phyloP scores from a whole-genome alignment of 2,797 vertebrate species.

The Nyctibius grandis region DNA sequence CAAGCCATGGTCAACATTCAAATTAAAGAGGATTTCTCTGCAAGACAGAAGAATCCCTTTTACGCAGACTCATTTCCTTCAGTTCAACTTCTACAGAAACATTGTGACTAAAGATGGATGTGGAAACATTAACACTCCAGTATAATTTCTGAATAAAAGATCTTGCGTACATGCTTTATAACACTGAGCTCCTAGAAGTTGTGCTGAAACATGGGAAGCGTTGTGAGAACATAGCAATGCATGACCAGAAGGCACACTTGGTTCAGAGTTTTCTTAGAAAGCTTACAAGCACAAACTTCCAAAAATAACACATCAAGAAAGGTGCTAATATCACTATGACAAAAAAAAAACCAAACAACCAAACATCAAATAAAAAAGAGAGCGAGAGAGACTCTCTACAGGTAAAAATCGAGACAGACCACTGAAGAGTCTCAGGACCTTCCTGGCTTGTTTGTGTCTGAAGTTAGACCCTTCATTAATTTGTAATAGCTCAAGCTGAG shows the following conservation, averaged over 20 bases:
- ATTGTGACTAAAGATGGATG: not conserved
- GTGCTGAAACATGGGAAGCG: not conserved
- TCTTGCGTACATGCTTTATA: not conserved
- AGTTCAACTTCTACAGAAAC: not conserved
- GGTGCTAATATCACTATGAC: not conserved
- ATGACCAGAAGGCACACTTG: not conserved
- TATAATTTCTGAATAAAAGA: not conserved
- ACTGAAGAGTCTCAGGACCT: not conserved
- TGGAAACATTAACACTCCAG: not conserved
- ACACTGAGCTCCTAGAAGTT: not conserved
- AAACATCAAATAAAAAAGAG: not conserved
- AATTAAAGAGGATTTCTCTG: not conserved
- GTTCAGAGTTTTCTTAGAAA: not conserved
- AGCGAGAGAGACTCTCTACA: not conserved
- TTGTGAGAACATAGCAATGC: not conserved
- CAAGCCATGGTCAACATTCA: not conserved
- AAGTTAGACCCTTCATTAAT: not conserved
- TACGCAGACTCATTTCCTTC: not conserved
- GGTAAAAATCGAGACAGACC: not conserved
- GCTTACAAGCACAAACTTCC: not conserved
- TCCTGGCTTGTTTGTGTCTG: not conserved
- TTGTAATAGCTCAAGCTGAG: not conserved
- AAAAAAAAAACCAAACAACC: not conserved
- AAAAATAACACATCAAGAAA: not conserved
- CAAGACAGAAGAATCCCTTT: not conserved